A percentile compares a stretch with the other conserved stretches of the same genome.
These are phyloP conservation scores for Anseranas semipalmata DNA, from an alignment of 2,113 vertebrate species.

Conservation along the genomic window DNA sequence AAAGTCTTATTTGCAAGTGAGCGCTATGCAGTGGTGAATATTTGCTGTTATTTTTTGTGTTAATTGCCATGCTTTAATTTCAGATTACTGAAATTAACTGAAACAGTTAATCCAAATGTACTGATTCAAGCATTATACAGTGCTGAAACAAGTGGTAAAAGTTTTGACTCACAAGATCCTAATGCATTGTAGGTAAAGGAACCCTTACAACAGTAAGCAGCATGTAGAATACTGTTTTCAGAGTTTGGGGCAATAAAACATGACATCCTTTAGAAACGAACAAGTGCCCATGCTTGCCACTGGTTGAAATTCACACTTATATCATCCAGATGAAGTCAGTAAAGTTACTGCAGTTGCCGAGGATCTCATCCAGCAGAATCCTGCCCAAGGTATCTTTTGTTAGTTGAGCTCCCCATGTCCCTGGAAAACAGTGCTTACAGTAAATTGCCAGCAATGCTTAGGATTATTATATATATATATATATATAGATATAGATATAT, in stretches of 20 bases:
- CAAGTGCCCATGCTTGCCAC: background rate
- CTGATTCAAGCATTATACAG: background rate
- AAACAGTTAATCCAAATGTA: background rate
- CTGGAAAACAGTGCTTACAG: background rate
- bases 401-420: background rate
- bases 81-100: background rate
- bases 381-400: background rate
- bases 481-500: background rate
- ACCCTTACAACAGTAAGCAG: background rate
- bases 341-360: background rate
- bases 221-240: background rate
- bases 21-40: background rate
- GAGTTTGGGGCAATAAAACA: background rate
- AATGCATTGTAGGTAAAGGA: background rate
- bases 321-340: background rate
- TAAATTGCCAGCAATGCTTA: background rate
- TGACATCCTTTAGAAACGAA: background rate
- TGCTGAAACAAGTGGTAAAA: background rate
- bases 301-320: background rate
- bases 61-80: background rate
- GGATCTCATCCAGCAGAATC: background rate
- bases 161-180: background rate
- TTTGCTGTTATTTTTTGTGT: background rate
- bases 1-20: background rate
- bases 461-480: background rate